Conservation (phyloP, 2,797 vertebrate species). For the Aldrovandia affinis region DNA sequence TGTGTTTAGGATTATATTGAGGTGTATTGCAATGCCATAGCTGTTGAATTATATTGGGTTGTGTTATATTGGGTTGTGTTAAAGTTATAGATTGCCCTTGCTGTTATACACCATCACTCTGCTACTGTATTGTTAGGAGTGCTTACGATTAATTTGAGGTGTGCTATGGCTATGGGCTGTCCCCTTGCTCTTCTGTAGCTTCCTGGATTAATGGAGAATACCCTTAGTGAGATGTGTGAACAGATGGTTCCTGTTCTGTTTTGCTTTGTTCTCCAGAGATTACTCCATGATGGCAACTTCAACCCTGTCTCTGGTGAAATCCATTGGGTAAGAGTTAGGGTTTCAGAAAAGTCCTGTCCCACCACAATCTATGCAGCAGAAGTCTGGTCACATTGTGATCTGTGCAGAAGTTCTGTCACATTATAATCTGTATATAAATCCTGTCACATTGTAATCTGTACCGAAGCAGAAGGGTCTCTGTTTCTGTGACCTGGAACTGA, state of each 20-base stretch:
- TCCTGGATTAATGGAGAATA: conserved; percentile 43
- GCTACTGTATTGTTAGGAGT: no score
- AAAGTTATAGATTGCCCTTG: no score
- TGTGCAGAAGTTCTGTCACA: not conserved
- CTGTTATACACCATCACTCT: no score
- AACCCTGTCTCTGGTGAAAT: conserved; percentile 40
- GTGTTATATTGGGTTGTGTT: no score
- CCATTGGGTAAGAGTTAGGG: conserved; percentile 51
- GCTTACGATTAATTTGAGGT: no score
- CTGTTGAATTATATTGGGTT: no score
- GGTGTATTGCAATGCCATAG: no score
- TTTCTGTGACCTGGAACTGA: not conserved
- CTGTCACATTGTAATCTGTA: not conserved
- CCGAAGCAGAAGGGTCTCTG: not conserved
- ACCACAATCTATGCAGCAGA: no score
- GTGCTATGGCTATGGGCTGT: not conserved
- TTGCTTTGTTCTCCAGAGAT: conserved; percentile 42
- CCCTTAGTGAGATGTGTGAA: not conserved
- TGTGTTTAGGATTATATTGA: no score
- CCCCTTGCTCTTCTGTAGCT: not conserved
- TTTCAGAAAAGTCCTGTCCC: not conserved
- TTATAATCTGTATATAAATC: no score
- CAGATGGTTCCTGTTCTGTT: not conserved
- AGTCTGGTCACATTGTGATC: not conserved
- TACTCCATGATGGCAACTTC: conserved; percentile 24